Evolutionary conservation across 2,888 invertebrate species (phyloP).

Genomic region (Lasioglossum leucozonium): DNA sequence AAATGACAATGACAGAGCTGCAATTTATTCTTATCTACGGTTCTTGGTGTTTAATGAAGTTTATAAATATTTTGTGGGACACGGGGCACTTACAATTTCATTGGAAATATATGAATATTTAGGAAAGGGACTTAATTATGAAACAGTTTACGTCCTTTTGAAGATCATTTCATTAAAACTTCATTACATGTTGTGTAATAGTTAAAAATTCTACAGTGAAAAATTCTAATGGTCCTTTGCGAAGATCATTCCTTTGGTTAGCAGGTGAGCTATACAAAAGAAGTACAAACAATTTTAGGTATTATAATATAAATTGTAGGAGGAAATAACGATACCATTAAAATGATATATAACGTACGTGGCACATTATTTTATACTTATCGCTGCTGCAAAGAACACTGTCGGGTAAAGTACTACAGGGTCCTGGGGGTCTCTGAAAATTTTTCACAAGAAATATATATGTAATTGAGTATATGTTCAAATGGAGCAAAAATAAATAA

Average conservation of each 20-base stretch:
- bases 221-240: background rate
- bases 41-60: background rate
- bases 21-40: background rate
- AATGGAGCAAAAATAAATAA: background rate
- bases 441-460: background rate
- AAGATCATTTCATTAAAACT: background rate
- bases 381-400: background rate
- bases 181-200: background rate
- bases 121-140: background rate
- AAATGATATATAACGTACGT: background rate
- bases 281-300: background rate
- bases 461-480: background rate
- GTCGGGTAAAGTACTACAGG: background rate
- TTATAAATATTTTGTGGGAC: background rate
- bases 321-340: background rate
- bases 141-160: background rate
- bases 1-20: background rate
- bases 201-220: background rate
- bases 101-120: background rate
- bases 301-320: background rate
- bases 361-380: background rate
- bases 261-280: background rate
- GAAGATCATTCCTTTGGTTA: background rate
- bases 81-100: background rate
- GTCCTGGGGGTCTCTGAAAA: background rate